phyloP scores from a whole-genome alignment of 2,888 invertebrate genomes.

The Serripes groenlandicus region DNA sequence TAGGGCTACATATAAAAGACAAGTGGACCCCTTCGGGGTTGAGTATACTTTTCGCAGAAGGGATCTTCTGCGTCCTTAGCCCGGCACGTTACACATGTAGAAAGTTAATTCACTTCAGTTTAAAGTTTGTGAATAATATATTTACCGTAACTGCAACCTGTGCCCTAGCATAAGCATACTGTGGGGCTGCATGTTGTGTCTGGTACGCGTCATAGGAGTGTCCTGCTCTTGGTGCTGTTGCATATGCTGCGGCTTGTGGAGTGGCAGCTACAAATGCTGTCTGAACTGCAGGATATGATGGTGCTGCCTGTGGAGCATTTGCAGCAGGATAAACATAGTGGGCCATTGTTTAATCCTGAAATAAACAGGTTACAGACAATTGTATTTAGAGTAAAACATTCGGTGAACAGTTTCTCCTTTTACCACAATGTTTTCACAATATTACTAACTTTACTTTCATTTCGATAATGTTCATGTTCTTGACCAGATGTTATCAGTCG shows the following conservation, averaged over 20 bases:
- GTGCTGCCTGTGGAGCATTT: constrained; percentile 87
- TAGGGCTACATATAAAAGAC: too few relatives aligned
- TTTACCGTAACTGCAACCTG: constrained; percentile 83
- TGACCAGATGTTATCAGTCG: too few relatives aligned
- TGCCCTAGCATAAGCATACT: constrained; percentile 84
- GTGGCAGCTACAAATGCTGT: constrained; percentile 94
- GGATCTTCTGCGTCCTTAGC: background rate
- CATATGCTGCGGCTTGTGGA: constrained; percentile 94
- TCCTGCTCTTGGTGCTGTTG: constrained; percentile 93
- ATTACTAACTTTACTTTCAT: too few relatives aligned
- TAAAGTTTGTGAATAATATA: background rate
- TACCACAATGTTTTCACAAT: too few relatives aligned
- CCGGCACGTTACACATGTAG: background rate
- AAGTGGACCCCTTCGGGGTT: too few relatives aligned
- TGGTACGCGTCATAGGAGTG: constrained; percentile 86
- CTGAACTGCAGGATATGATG: constrained; percentile 94
- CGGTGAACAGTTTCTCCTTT: too few relatives aligned
- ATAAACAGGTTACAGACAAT: too few relatives aligned
- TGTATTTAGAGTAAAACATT: too few relatives aligned
- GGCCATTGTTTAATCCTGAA: constrained; percentile 73
- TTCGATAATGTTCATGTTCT: too few relatives aligned
- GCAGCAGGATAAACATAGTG: constrained; percentile 83
- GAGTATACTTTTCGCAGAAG: too few relatives aligned
- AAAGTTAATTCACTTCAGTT: background rate
- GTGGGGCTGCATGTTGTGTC: constrained; percentile 82